Conservation (phyloP, 2,113 vertebrate species). For the Cercocebus atys region DNA sequence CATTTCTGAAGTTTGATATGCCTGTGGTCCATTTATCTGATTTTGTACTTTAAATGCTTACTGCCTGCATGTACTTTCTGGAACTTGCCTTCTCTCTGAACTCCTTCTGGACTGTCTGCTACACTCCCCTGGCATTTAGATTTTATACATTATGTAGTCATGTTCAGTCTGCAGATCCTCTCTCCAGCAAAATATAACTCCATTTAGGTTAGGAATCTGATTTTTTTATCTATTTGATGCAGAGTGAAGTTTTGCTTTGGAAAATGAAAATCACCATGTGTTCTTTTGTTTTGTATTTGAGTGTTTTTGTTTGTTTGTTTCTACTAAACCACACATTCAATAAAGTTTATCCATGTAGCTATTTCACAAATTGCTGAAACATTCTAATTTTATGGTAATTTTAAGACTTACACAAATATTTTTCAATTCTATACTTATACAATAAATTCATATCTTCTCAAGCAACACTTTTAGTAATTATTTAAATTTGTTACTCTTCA, state of each 20-base stretch:
- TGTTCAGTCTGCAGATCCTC: background rate
- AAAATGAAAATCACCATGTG: background rate
- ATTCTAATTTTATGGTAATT: constrained; percentile 15
- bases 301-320: background rate
- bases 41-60: background rate
- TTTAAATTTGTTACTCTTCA: background rate
- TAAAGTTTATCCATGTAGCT: background rate
- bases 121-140: background rate
- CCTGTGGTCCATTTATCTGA: background rate
- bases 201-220: background rate
- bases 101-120: background rate
- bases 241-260: constrained; percentile 27
- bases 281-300: too few species aligned
- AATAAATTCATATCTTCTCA: constrained; percentile 8
- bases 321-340: background rate
- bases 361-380: background rate
- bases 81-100: background rate
- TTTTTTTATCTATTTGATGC: background rate
- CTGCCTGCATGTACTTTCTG: background rate
- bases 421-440: background rate
- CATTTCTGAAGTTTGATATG: background rate
- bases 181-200: background rate
- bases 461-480: background rate
- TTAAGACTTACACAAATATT: background rate
- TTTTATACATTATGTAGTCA: background rate